Evolutionary conservation across 2,113 vertebrate genomes (phyloP), one percentile per base, ranked within the genome.

Genomic region (Pristiophorus japonicus): DNA sequence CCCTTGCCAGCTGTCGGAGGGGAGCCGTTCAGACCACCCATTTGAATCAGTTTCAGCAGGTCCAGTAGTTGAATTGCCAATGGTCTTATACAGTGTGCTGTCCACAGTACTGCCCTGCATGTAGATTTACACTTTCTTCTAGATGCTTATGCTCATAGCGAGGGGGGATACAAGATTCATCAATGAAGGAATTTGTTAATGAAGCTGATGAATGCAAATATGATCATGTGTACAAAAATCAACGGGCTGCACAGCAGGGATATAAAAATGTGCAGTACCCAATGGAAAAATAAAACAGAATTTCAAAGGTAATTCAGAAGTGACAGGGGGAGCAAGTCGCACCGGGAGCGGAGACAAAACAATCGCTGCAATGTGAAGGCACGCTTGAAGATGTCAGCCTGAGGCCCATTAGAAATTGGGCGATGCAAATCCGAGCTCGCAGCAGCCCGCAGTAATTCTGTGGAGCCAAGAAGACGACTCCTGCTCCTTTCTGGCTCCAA

Each of bases 111-210:
- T 88, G 87, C 12, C 85, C 87, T 59, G 12, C 30, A 27, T 59
- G 30, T 59, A 90, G 55, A 62, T 59, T 5, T 90, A 55, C 10
- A 34, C 47, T 90, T 90, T 59, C 12, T 59, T 90, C 87, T 12
- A 34, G 27, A 90, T 34, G 11, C 7, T 55, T 34, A 90, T 34
- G 27, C 4, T 90, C 87, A 90, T 51, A 90, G 87, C 30, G 34
- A 51, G 5, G 87, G 4, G 51, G 51, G 12, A 34, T 62, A 30
- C 27, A 90, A 59, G 27, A 34, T 90, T 90, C 12, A 14, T 90
- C 87, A 59, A 90, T 59, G 87, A 90, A 90, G 11, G 87, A 59
- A 90, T 90, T 30, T 90, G 55, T 90, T 51, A 62, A 90, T 90
- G 51, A 90, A 88, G 51, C 24, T 34, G 51, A 90, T 90, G 87